Conservation (phyloP, 1,140 invertebrate species). For the Helicoverpa armigera region DNA sequence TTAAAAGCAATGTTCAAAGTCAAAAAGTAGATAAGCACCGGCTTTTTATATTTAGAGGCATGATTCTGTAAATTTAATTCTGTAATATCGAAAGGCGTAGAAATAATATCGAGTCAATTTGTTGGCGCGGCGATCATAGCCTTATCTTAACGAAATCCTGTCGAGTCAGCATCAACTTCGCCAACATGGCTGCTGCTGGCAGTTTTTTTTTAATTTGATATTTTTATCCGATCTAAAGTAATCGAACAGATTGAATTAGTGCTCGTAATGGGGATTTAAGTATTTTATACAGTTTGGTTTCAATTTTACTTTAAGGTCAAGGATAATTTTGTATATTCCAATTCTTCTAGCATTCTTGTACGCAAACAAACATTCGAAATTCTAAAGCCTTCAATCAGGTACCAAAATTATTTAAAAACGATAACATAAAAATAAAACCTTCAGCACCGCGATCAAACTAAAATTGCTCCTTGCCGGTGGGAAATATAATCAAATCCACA, state of each 20-base stretch:
- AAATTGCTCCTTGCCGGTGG: conserved; percentile 17
- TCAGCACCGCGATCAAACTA: conserved; percentile 14
- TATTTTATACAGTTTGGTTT: neutral
- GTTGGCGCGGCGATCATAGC: conserved; percentile 28
- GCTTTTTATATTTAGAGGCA: neutral
- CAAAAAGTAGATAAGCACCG: neutral
- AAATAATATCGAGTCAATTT: conserved; percentile 38
- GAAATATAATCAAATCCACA: conserved; percentile 51
- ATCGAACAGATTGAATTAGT: conserved; percentile 7
- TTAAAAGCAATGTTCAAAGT: neutral
- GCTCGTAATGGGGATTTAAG: neutral
- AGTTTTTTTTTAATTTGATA: conserved; percentile 27
- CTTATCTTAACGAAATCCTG: conserved; percentile 43
- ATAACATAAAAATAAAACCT: conserved; percentile 7
- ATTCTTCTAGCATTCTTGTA: no score
- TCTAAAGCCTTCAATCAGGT: no score
- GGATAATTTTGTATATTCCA: no score
- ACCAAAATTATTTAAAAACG: neutral
- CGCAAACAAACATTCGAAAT: no score
- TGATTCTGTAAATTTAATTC: conserved; percentile 17
- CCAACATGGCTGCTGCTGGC: neutral
- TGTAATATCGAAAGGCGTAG: conserved; percentile 18
- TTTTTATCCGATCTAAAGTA: conserved; percentile 26
- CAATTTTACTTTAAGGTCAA: neutral
- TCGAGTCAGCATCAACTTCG: conserved; percentile 18